Evolutionary conservation across 2,113 vertebrate species (phyloP).

Genomic region (Synodontis membranacea): DNA sequence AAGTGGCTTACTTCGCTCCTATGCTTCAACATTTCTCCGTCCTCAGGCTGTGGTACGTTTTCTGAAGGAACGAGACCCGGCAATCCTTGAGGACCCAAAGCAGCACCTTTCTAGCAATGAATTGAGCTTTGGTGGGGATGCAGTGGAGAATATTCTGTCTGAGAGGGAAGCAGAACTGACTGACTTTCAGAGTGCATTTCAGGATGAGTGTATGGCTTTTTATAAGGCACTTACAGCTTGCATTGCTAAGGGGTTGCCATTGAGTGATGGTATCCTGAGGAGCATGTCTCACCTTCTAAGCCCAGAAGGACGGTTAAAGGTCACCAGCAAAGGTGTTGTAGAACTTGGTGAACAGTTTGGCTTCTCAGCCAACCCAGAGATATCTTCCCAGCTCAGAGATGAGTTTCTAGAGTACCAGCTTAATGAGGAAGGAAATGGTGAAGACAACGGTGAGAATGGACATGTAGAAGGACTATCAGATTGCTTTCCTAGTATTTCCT

Average conservation of each 20-base stretch:
- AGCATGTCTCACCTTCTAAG: conserved; percentile 65
- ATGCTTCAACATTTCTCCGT: conserved; percentile 67
- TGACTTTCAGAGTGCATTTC: conserved; percentile 37
- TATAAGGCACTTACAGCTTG: conserved; percentile 62
- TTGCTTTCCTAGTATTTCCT: neutral
- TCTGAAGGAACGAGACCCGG: conserved; percentile 60
- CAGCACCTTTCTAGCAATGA: conserved; percentile 56
- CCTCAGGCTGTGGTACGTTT: conserved; percentile 62
- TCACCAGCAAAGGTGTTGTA: conserved; percentile 50
- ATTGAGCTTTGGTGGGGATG: conserved; percentile 57
- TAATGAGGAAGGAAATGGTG: conserved; percentile 35
- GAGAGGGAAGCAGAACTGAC: conserved; percentile 41
- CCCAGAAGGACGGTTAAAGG: conserved; percentile 56
- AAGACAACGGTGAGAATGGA: conserved; percentile 32
- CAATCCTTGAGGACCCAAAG: conserved; percentile 60
- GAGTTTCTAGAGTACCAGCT: conserved; percentile 69
- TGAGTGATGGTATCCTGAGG: conserved; percentile 55
- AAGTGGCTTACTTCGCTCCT: conserved; percentile 63
- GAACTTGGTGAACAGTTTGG: conserved; percentile 67
- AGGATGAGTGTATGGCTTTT: conserved; percentile 61
- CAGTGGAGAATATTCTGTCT: conserved; percentile 61
- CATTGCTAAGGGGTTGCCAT: conserved; percentile 63
- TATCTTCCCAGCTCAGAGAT: conserved; percentile 56
- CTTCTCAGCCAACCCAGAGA: conserved; percentile 56
- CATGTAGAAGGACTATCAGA: neutral